Evolutionary conservation across 2,888 invertebrate genomes (phyloP).

Genomic region (Acanthosepion pharaonis): DNA sequence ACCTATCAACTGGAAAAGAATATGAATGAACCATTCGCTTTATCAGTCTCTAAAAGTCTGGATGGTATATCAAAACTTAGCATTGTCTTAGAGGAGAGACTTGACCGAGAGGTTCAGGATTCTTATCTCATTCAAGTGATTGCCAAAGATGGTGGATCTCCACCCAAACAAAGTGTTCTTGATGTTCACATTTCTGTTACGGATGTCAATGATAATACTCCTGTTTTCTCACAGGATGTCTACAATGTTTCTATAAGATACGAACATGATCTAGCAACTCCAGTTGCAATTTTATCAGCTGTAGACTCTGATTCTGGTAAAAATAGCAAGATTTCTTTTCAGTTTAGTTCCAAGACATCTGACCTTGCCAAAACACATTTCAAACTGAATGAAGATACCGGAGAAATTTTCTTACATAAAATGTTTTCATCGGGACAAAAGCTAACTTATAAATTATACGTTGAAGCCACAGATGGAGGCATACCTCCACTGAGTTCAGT

Average conservation of each 20-base stretch:
- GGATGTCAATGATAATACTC: constrained; percentile 18
- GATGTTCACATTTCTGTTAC: constrained; percentile 51
- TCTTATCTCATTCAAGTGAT: constrained; percentile 61
- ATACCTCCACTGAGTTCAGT: constrained; percentile 39
- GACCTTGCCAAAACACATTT: constrained; percentile 36
- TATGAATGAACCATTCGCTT: constrained; percentile 56
- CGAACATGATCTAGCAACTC: not conserved
- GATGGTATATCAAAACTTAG: constrained; percentile 63
- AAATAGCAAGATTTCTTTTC: constrained; percentile 33
- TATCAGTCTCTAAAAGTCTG: constrained; percentile 59
- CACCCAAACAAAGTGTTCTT: constrained; percentile 57
- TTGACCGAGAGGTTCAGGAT: constrained; percentile 62
- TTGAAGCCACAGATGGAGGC: constrained; percentile 24
- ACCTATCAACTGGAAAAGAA: constrained; percentile 50
- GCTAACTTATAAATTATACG: constrained; percentile 42
- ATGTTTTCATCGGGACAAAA: not conserved
- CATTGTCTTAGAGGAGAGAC: constrained; percentile 58
- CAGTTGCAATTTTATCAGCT: not conserved
- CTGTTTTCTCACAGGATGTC: constrained; percentile 37
- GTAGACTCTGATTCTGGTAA: not conserved
- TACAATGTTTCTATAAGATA: constrained; percentile 42
- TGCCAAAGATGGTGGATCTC: constrained; percentile 63
- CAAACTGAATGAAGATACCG: not conserved
- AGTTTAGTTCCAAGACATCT: constrained; percentile 38
- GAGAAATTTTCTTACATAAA: constrained; percentile 39